Evolutionary conservation across 2,888 invertebrate species (phyloP).

Genomic region (Melieria crassipennis): DNA sequence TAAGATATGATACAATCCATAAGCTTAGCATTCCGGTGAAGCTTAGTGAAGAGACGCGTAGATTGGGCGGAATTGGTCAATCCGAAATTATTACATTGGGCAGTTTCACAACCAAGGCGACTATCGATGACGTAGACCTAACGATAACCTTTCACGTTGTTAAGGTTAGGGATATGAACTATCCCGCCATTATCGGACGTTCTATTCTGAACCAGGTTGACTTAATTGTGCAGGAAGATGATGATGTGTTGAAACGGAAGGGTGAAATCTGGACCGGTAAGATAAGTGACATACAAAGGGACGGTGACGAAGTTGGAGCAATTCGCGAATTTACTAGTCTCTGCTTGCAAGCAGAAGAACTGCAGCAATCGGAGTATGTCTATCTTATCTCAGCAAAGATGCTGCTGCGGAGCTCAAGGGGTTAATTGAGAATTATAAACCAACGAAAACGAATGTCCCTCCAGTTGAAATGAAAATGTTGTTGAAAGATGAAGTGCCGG

Average conservation of each 20-base stretch:
- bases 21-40: not conserved
- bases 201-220: slow-evolving; percentile 14
- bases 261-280: not conserved
- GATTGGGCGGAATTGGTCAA: slow-evolving; percentile 1
- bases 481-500: not conserved
- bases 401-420: not conserved
- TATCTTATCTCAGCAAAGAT: slow-evolving; percentile 2
- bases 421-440: not conserved
- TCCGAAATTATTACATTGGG: not conserved
- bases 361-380: not conserved
- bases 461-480: not conserved
- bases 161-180: slow-evolving; percentile 8
- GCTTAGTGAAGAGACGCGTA: not conserved
- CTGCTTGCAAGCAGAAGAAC: not conserved
- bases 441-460: not conserved
- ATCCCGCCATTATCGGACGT: not conserved
- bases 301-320: not conserved
- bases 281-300: not conserved
- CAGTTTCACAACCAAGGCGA: not conserved
- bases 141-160: not conserved
- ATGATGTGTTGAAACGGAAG: not conserved
- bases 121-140: not conserved
- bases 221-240: slow-evolving; percentile 8
- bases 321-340: not conserved
- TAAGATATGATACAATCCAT: not conserved